Evolutionary conservation across 2,888 invertebrate genomes (phyloP), one percentile per base, ranked within the genome.

Genomic region (Euplagia quadripunctaria): DNA sequence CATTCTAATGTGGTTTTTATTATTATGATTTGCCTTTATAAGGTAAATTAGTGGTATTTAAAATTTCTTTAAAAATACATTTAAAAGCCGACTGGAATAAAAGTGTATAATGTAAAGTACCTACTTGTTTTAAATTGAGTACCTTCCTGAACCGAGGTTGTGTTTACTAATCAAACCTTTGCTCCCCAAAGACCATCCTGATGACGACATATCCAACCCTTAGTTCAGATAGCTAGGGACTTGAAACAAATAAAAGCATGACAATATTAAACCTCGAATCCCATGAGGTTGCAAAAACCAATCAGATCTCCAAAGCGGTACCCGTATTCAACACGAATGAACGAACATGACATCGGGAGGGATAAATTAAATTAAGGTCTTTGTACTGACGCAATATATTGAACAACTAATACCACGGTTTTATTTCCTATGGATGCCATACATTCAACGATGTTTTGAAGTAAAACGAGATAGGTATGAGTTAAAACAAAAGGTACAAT

Each of bases 211-310:
- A 61, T 43, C 43, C 16, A 69, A 61, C 58, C 46, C 31, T 17
- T 31, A 31, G 49, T 46, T 16, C 31, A 43, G 43, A 8, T 46
- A 46, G 20, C 43, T 14, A 69, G 63, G 63, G 51, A 52, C 16
- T 12, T 17, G 17, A 64, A 52, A 66, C 31, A 66, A 66, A 51
- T 66, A 55, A 20, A 71, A 55, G 52, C 52, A 71, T 71, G 64
- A 55, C 52, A 2, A 20, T 55, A 46, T 65, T 58, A 58, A 20
- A 65, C 55, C 43, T 43, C 20, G 20, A 41, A 55, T 58, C 65
- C 71, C 65, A n/a, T 12, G 64, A 51, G 70, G 31, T 41, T n/a
- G 51, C 58, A 69, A 61, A 71, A 65, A 71, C 55, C 43, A 52
- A 71, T 65, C 64, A 43, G 20, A 12, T 51, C 42, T n/a, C n/a